Evolutionary conservation across 2,888 invertebrate species (phyloP), one percentile per base, ranked within the genome.

Genomic region (Toxonevra muliebris): DNA sequence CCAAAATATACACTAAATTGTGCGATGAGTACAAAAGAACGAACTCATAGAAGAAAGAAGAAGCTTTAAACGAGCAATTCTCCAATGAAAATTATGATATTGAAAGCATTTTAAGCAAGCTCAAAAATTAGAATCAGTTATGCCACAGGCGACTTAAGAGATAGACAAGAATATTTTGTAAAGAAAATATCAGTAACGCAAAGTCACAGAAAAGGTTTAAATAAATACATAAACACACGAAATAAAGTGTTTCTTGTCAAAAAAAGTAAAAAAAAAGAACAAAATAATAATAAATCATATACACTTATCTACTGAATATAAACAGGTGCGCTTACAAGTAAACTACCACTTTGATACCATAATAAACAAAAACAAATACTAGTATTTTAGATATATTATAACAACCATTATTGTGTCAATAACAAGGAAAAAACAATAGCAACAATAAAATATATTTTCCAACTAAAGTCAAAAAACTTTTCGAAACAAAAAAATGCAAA

Each of bases 61-160:
- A 65, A 69, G 63, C 66, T 53, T 70, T n/a, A 58, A 58, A 62
- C 52, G 52, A 2, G 15, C 17, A 52, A 52, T 15, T 17, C n/a
- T 52, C 10, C 52, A 19, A 52, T 19, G 19, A 52, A 52, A 52
- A 52, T 17, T 5, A n/a, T 52, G 52, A 19, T 52, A 71, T 69
- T 63, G 65, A 10, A 19, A 30, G 30, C 2, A 30, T 30, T 30
- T 30, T 30, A 30, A 30, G 7, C 30, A 30, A 30, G 7, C 30
- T 30, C 30, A 30, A 7, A n/a, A 30, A 30, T 30, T 30, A 17
- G 69, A 69, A 70, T 75, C 69, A 73, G 76, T 76, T 75, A 74
- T 75, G 76, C 76, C 74, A 74, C 55, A 65, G 43, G 59, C 57
- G 55, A 68, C 62, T 60, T 59, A 45, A 59, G 58, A 63, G 67